Evolutionary conservation across 2,797 vertebrate species (phyloP), one percentile per base, ranked within the genome.

Genomic region (Lacerta viridis): DNA sequence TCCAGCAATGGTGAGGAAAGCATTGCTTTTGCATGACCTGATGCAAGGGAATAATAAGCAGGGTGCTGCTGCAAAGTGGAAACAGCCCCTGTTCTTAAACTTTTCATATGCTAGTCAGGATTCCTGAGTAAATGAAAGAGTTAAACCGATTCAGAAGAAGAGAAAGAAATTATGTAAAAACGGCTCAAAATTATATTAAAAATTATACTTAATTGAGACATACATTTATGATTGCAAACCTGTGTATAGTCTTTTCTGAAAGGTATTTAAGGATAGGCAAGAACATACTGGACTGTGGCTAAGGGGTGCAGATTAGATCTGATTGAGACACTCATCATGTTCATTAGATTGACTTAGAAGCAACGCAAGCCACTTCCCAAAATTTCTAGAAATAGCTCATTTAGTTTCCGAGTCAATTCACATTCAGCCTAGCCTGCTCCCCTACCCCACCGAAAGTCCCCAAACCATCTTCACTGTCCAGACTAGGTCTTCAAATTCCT

Each of bases 41-140:
- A 25, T 88, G 29, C 43, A 88, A 72, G 17, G 25, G 76, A 18
- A 46, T 72, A 88, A 43, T 72, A 88, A 43, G 1, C 23, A 76
- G 9, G 10, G 13, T 55, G 83, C 36, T 88, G 82, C 1, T 46
- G n/a, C 80, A 74, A 87, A 82, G 8, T 5, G 10, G 25, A 17
- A 88, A 33, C 46, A 76, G 3, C 4, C 0, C 2, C 29, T 25
- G 2, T 46, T 71, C 43, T 2, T 59, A 64, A 76, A 27, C 10
- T 8, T 77, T 85, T 88, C 43, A 59, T 76, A 77, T 27, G 68
- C 11, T 69, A 50, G 9, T 68, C 11, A 50, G 7, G 13, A 36
- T 23, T 6, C 7, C n/a, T 55, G 41, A 50, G 76, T 50, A 29
- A 86, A 50, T 68, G 10, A 46, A 69, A 50, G 41, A 55, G 20